Evolutionary conservation across 2,113 vertebrate genomes (phyloP), one percentile per base, ranked within the genome.

Genomic region (Psilopsiagon aurifrons): DNA sequence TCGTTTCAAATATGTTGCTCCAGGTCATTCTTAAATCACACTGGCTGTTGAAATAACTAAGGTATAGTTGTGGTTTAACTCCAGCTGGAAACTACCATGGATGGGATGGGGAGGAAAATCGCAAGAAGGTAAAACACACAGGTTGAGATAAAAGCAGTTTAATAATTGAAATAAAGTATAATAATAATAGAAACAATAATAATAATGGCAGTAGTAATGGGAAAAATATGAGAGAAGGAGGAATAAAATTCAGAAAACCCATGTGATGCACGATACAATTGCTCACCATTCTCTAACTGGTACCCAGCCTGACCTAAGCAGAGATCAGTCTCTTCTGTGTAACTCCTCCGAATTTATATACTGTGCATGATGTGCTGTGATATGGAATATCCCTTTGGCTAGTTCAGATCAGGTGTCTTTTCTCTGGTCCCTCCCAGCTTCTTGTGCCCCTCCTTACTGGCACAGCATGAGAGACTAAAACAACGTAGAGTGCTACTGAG

Each of bases 21-120:
- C 52, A 88, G 90, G 82, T 86, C 68, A 94, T 85, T 81, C 79
- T 81, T 83, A 83, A 94, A 83, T 88, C 80, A 70, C 43, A 24
- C 27, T 78, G 76, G 27, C 71, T 88, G 14, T 33, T 88, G 88
- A 79, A 92, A 93, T 44, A 6, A 24, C 52, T 70, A 17, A 64
- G 15, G 39, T 60, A 27, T 37, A n/a, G 2, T 10, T 15, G 13
- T 35, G 33, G 33, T 35, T 59, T 35, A 35, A 59, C 57, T 33
- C 4, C 33, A 59, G 6, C 22, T 59, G 33, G 57, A 22, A 59
- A 24, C 22, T 59, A 35, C 22, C 33, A 59, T 2, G 4, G 14
- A 23, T 59, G 33, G 22, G 20, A 59, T 35, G 22, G 57, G 22
- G 57, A 35, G 22, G 13, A 59, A 23, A 59, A 59, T 16, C 2